Evolutionary conservation across 1,140 invertebrate genomes (phyloP).

Genomic region (Cherax destructor): DNA sequence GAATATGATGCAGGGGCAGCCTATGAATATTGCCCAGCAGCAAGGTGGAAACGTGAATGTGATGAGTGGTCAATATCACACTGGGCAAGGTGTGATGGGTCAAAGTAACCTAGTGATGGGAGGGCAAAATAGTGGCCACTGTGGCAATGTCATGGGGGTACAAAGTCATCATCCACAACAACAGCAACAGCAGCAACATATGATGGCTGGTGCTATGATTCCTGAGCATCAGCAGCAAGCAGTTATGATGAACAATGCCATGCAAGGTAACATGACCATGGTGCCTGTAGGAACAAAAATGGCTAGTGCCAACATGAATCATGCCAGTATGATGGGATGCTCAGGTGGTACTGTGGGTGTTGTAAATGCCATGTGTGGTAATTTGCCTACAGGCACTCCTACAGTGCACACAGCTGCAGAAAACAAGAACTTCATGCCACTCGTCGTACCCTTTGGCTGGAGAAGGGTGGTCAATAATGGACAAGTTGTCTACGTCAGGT

Average conservation of each 20-base stretch:
- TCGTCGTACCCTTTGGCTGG: conserved; percentile 60
- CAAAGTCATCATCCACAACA: conserved; percentile 34
- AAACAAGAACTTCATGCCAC: conserved; percentile 46
- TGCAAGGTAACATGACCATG: conserved; percentile 52
- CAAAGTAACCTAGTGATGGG: conserved; percentile 48
- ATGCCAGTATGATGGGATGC: conserved; percentile 43
- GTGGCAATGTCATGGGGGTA: conserved; percentile 22
- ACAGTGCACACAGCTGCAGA: conserved; percentile 4
- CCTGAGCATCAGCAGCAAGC: conserved; percentile 50
- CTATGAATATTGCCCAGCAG: conserved; percentile 47
- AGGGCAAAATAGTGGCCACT: conserved; percentile 39
- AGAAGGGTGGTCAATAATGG: conserved; percentile 47
- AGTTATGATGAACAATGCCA: conserved; percentile 37
- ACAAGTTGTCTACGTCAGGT: conserved; percentile 62
- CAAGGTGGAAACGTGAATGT: conserved; percentile 54
- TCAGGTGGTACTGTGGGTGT: conserved; percentile 35
- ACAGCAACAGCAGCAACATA: conserved; percentile 32
- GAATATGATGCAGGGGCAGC: conserved; percentile 57
- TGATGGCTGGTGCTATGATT: conserved; percentile 29
- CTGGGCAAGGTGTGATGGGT: conserved; percentile 48
- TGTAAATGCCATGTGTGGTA: conserved; percentile 36
- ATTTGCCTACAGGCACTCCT: conserved; percentile 14
- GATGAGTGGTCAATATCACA: conserved; percentile 53
- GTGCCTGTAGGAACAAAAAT: conserved; percentile 46
- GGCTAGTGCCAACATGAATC: conserved; percentile 36